phyloP scores from a whole-genome alignment of 1,140 invertebrate genomes.

The Cherax quadricarinatus region DNA sequence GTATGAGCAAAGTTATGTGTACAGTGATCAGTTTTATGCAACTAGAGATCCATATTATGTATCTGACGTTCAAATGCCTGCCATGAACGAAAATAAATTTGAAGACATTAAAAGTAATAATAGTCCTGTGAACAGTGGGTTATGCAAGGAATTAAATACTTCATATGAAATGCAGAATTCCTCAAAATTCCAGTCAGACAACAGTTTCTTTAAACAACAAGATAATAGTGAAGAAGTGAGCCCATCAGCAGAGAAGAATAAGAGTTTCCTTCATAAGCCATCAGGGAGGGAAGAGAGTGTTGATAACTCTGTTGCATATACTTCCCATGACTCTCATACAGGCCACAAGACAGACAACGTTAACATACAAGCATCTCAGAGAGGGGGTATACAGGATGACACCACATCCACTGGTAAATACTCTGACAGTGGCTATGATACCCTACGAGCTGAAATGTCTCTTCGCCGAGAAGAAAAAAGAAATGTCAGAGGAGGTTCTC shows the following conservation, averaged over 20 bases:
- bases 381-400: slow-evolving; percentile 48
- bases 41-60: slow-evolving; percentile 73
- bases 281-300: slow-evolving; percentile 35
- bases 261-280: slow-evolving; percentile 16
- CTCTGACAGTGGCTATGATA: slow-evolving; percentile 77
- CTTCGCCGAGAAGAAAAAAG: slow-evolving; percentile 53
- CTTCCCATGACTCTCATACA: slow-evolving; percentile 57
- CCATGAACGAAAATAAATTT: slow-evolving; percentile 78
- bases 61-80: slow-evolving; percentile 68
- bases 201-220: slow-evolving; percentile 14
- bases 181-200: slow-evolving; percentile 17
- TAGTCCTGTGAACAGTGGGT: slow-evolving; percentile 10
- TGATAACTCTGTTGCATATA: slow-evolving; percentile 34
- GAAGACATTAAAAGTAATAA: slow-evolving; percentile 68
- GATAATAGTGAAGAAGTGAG: slow-evolving; percentile 30
- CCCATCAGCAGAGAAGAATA: slow-evolving; percentile 18
- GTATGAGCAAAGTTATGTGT: slow-evolving; percentile 66
- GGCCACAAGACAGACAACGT: slow-evolving; percentile 45
- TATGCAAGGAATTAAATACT: slow-evolving; percentile 20
- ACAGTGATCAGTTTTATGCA: slow-evolving; percentile 68
- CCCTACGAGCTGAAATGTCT: slow-evolving; percentile 74
- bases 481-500: slow-evolving; percentile 27
- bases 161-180: slow-evolving; percentile 47
- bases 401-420: slow-evolving; percentile 73
- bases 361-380: slow-evolving; percentile 38